Conservation (phyloP, 2,113 vertebrate species). For the Lota lota region DNA sequence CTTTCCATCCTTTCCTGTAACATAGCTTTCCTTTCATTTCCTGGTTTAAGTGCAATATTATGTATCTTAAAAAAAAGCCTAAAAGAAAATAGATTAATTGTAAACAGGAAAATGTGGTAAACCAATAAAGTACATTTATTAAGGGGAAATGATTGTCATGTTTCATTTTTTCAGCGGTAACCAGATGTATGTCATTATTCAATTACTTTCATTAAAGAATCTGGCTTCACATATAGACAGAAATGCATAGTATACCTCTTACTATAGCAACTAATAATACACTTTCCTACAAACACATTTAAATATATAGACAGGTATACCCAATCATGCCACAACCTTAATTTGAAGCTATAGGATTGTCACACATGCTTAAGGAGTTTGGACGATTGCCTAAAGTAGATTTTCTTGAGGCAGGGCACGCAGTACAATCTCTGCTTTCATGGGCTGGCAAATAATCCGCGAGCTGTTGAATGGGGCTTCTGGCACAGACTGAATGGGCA, state of each 20-base stretch:
- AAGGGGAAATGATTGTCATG: constrained; percentile 28
- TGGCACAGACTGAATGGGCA: constrained; percentile 30
- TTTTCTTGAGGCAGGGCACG: neutral
- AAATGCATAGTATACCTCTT: too few species aligned
- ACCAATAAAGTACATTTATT: constrained; percentile 84
- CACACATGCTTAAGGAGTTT: too few species aligned
- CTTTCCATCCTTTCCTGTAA: constrained; percentile 39
- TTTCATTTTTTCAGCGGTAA: neutral
- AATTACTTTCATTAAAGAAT: too few species aligned
- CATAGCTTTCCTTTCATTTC: constrained; percentile 50
- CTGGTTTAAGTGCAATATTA: constrained; percentile 79
- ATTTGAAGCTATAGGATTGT: too few species aligned
- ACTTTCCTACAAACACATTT: too few species aligned
- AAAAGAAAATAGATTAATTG: constrained; percentile 72
- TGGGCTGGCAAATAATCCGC: neutral
- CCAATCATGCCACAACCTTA: too few species aligned
- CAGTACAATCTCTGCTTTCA: constrained; percentile 35
- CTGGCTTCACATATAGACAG: too few species aligned
- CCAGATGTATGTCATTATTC: too few species aligned
- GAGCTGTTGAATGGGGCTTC: constrained; percentile 5
- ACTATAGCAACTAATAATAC: too few species aligned
- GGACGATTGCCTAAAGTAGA: too few species aligned
- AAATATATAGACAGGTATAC: too few species aligned
- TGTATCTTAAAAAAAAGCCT: constrained; percentile 74
- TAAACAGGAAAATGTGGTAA: constrained; percentile 76